Base-by-base conservation (phyloP, 2,888 invertebrate species). In the Drosophila phalerata region DNA sequence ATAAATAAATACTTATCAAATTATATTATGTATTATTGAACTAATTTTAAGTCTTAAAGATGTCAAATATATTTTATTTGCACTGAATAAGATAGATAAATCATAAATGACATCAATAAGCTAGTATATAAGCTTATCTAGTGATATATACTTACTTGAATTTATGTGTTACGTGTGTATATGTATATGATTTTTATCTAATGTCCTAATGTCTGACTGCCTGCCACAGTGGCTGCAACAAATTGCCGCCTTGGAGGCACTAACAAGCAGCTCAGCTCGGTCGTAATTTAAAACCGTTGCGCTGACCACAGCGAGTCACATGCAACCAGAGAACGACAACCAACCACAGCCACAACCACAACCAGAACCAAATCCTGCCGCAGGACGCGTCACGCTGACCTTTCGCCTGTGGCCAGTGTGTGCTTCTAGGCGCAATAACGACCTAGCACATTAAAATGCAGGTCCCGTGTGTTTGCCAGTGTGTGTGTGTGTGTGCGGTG, bases 361-460 rank as follows among this genome's bases (percentile, higher is more conserved):
- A 60, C 63, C 70, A 45, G 77, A 51, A 48, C 34, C 58, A 51
- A 32, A 55, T 6, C 11, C 32, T n/a, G 68, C 71, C 79, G 47
- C 85, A 82, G 69, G 37, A 58, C 58, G 81, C 86, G 58, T 64
- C 65, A 56, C 49, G 84, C 83, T 80, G 88, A 88, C 82, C 88
- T 85, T 82, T 85, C 37, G 66, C 67, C 60, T 25, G 57, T 43
- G 58, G 62, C 25, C 55, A 28, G 34, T 32, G 10, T 52, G 28
- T 25, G 58, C 56, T 57, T 38, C 76, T 65, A 77, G 77, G 77
- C 80, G 45, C 51, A 56, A 47, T 57, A 47, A 52, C 58, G 45
- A 66, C 48, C 58, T 64, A 77, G 49, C 37, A 57, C 67, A 87
- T 85, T 81, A 64, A 82, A 85, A 85, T 85, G 83, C 88, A 69